Evolutionary conservation across 2,797 vertebrate genomes (phyloP), one percentile per base, ranked within the genome.

Genomic region (Sibirionetta formosa): DNA sequence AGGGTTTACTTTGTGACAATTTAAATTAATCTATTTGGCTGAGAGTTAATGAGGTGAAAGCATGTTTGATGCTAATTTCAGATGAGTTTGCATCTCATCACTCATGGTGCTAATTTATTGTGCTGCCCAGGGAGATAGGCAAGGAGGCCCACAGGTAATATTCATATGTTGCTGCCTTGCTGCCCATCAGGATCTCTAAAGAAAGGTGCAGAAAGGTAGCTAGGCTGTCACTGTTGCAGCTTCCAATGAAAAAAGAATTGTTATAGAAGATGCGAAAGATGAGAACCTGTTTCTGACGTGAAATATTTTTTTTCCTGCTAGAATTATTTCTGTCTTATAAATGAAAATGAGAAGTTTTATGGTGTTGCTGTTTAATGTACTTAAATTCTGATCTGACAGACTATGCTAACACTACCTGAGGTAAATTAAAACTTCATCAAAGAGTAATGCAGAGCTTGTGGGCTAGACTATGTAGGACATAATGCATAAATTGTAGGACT

Each of bases 361-460:
- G 84, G 56, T 87, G 46, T 89, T 96, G 57, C 61, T 96, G 78
- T 92, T 85, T 94, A 91, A 92, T 40, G 75, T 85, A 68, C 78
- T 89, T 87, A 92, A 91, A 87, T 95, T 82, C 84, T 87, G 64
- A 80, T 87, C 60, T 85, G 93, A 87, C 86, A 89, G 60, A 80
- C 79, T 91, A 20, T 51, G 24, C 60, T 80, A 33, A 64, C 38
- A 14, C 64, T 91, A 53, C 48, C 77, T 82, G 82, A 94, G 84
- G 82, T 89, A 95, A 89, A 95, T 94, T 93, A 95, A 94, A 93
- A 71, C 76, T 63, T 94, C 84, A 82, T 93, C 89, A 80, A 87
- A 86, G 69, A 33, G 53, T 77, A 87, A 53, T 29, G 75, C 82
- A 94, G 72, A 93, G 60, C 82, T 79, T 77, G 71, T 82, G 72